Base-by-base conservation (phyloP, 2,113 vertebrate species). In the Columba janthina region DNA sequence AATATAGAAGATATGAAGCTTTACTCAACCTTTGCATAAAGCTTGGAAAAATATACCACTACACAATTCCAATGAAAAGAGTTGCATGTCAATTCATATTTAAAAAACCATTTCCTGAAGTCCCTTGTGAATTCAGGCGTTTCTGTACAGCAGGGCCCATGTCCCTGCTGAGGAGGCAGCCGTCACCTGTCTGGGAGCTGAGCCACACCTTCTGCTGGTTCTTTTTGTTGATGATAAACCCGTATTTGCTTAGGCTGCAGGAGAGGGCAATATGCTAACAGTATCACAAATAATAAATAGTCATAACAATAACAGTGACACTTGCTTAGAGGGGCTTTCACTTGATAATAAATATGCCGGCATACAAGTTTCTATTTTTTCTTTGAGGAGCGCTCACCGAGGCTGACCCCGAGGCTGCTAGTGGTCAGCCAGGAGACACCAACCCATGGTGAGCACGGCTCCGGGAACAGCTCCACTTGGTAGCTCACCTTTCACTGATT, bases 381-480 rank as follows among this genome's bases (percentile, higher is more conserved):
- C 9, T 77, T 67, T 78, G 28, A 56, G 19, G 53, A 0, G 1
- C 19, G 42, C 44, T 64, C 20, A 51, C 26, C 3, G 17, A 62
- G 54, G 50, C 31, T 82, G 61, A 38, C 60, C 40, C 40, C 11
- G 40, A 40, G 40, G 40, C 40, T 40, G 38, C 38, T 38, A 9
- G 9, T 38, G 38, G 38, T 25, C 40, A 83, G 61, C 66, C 24
- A 40, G 34, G 44, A 75, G 77, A 58, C 22, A 28, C 24, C 25
- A 9, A 18, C 18, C 1, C 3, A 9, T 8, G 29, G 31, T 26
- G 57, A 77, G 21, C 0, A 0, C 62, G 50, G 53, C 74, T 57
- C 29, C 21, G 16, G 4, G 9, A 86, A 3, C 29, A 38, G 67
- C 31, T 22, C 38, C 83, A 58, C 40, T 53, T 29, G 51, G 13